Evolutionary conservation across 2,797 vertebrate species (phyloP), one percentile per base, ranked within the genome.

Genomic region (Melopsittacus undulatus): DNA sequence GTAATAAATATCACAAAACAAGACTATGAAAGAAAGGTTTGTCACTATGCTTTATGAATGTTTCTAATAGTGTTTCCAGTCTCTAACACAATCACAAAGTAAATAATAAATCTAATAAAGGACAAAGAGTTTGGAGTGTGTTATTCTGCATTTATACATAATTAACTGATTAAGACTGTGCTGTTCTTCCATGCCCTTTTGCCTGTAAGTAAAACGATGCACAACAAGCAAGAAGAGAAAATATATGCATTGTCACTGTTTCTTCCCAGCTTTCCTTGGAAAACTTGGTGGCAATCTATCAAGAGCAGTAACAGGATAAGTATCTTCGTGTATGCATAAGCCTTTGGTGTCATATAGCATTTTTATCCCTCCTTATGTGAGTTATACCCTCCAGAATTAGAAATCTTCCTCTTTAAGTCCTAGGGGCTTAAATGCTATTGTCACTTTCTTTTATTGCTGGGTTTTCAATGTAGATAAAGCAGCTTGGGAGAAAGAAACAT

Each of bases 101-200:
- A 93, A 95, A 56, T 26, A 84, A 77, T 54, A 92, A 45, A 75
- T 83, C 38, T 64, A 90, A 73, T 76, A 59, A 89, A 59, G 16
- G 51, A 67, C 29, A 74, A 66, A 36, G 17, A 7, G 17, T n/a
- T 93, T 2, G 2, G 30, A 3, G 8, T 49, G 7, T n/a, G 75
- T 75, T 85, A 14, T 89, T 80, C 67, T 79, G 48, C 26, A 62
- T 69, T 92, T 79, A 45, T 34, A 24, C 3, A 13, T 29, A 87
- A 87, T 46, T 32, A 87, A 61, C 21, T 67, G 34, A 87, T 62
- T 56, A 51, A 66, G 61, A 36, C 19, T n/a, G 20, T 80, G 59
- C 9, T 83, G 7, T 46, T 91, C 30, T 80, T 94, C 36, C 30
- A 22, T 52, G 10, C n/a, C 29, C 23, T 63, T 87, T 73, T 61